phyloP scores from a whole-genome alignment of 2,888 invertebrate genomes.

The Creontiades dilutus region DNA sequence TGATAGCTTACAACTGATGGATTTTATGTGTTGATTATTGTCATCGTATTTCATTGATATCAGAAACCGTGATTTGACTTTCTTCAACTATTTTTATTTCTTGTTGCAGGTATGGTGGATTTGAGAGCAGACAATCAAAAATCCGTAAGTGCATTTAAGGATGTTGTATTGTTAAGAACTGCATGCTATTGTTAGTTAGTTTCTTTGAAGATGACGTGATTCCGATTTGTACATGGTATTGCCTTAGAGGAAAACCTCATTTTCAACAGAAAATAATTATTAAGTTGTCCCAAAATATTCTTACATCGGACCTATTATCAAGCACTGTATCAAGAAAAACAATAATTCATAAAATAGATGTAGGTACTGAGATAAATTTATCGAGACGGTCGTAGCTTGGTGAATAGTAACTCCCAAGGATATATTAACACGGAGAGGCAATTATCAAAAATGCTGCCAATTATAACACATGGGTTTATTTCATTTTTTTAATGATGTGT shows the following conservation, averaged over 20 bases:
- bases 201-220: neutral
- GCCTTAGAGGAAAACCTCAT: no score
- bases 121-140: slow-evolving; percentile 70
- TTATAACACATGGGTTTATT: no score
- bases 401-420: no score
- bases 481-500: no score
- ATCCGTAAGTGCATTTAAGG: slow-evolving; percentile 43
- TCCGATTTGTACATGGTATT: neutral
- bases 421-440: no score
- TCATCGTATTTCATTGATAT: neutral
- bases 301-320: no score
- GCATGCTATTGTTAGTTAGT: neutral
- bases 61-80: neutral
- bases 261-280: neutral
- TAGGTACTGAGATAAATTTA: no score
- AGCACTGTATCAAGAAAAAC: no score
- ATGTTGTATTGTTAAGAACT: neutral
- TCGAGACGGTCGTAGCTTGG: no score
- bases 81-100: neutral
- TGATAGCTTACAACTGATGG: neutral
- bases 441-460: no score
- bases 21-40: neutral
- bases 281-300: neutral
- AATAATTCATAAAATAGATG: no score
- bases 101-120: slow-evolving; percentile 70